Evolutionary conservation across 2,797 vertebrate genomes (phyloP).

Genomic region (Danio tinwini): DNA sequence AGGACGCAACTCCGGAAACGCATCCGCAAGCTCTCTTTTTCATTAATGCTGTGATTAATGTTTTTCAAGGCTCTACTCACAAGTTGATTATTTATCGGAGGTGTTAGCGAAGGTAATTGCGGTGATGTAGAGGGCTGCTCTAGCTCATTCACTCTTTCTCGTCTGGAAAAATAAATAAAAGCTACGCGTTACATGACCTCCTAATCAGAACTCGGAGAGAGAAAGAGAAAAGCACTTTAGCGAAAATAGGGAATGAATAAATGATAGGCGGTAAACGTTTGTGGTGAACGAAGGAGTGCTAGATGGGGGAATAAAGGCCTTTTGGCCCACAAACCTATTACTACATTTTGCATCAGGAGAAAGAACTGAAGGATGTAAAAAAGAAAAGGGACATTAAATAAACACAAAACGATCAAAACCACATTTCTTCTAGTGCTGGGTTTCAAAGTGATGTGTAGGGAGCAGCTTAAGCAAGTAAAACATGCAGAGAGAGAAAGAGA

Average conservation of each 20-base stretch:
- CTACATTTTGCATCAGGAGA: slow-evolving; percentile 22
- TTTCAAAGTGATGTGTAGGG: slow-evolving; percentile 29
- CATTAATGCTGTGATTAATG: slow-evolving; percentile 39
- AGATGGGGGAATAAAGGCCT: slow-evolving; percentile 29
- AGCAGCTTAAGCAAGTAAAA: slow-evolving; percentile 16
- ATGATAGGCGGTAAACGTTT: slow-evolving; percentile 53
- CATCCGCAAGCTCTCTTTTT: slow-evolving; percentile 24
- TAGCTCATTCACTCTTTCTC: slow-evolving; percentile 26
- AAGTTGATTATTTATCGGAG: slow-evolving; percentile 41
- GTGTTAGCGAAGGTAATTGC: slow-evolving; percentile 39
- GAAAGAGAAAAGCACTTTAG: slow-evolving; percentile 35
- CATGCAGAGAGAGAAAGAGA: slow-evolving; percentile 1
- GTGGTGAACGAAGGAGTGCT: slow-evolving; percentile 24
- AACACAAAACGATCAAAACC: slow-evolving; percentile 45
- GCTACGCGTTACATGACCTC: slow-evolving; percentile 14
- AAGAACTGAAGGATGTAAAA: neutral
- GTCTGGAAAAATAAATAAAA: slow-evolving; percentile 37
- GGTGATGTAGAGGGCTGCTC: slow-evolving; percentile 37
- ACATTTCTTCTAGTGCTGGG: slow-evolving; percentile 22
- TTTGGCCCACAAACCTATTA: slow-evolving; percentile 43
- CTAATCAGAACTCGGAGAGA: slow-evolving; percentile 45
- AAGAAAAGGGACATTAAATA: slow-evolving; percentile 17
- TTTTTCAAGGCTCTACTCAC: slow-evolving; percentile 41
- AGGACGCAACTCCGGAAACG: slow-evolving; percentile 22
- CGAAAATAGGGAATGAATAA: slow-evolving; percentile 52